Percentiles rank a stretch among this genome's conserved stretches.
Evolutionary conservation across 1,140 invertebrate species (phyloP).

Genomic region (Grapholita molesta): DNA sequence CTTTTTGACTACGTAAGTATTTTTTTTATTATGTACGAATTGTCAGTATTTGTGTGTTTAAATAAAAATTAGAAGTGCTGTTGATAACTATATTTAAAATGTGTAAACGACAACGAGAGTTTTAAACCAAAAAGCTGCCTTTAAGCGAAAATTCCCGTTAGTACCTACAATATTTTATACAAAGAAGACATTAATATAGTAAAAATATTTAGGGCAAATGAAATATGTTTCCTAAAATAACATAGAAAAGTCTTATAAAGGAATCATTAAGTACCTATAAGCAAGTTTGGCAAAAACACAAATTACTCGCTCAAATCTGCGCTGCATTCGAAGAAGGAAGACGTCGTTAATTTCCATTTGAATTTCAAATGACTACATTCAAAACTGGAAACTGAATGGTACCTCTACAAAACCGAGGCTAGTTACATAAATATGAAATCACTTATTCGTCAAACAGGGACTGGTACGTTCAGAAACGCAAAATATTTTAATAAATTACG

Average conservation of each 20-base stretch:
- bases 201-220: neutral
- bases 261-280: constrained; percentile 7
- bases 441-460: neutral
- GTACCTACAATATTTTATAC: no score
- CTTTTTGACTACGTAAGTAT: no score
- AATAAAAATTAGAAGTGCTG: no score
- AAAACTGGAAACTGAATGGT: neutral
- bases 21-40: no score
- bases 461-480: neutral
- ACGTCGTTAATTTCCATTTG: constrained; percentile 8
- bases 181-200: no score
- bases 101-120: no score
- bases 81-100: no score
- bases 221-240: neutral
- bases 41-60: no score
- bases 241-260: neutral
- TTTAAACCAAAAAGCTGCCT: no score
- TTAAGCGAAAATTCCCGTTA: no score
- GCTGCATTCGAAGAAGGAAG: constrained; percentile 4
- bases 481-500: neutral
- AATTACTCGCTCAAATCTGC: neutral
- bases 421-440: constrained; percentile 3
- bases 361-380: constrained; percentile 12
- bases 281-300: neutral
- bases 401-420: neutral